A percentile compares a stretch with the other conserved stretches of the same genome.
phyloP scores from a whole-genome alignment of 2,888 invertebrate species.

The Epirrita christyi region DNA sequence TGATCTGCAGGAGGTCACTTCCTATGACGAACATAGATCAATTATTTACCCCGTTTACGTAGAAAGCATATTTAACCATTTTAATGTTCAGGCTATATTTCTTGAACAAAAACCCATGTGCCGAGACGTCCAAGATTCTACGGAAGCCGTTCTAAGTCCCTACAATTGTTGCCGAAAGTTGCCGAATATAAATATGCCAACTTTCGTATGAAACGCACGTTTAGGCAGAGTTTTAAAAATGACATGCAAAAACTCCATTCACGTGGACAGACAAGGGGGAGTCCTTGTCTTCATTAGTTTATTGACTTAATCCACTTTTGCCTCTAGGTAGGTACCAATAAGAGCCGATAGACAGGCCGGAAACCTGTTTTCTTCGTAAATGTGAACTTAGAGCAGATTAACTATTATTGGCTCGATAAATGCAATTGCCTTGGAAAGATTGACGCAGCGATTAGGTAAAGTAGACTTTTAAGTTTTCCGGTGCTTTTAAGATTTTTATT shows the following conservation, averaged over 20 bases:
- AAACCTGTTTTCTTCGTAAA: constrained; percentile 3
- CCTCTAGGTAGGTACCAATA: background rate
- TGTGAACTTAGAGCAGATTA: background rate
- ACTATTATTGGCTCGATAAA: constrained; percentile 21
- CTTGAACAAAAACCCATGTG: too few relatives aligned
- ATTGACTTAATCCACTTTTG: background rate
- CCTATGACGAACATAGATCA: constrained; percentile 29
- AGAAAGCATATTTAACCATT: background rate
- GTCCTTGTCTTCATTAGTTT: too few relatives aligned
- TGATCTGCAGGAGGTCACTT: constrained; percentile 46
- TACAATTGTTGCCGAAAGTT: too few relatives aligned
- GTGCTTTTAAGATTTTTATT: background rate
- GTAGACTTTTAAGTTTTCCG: constrained; percentile 2
- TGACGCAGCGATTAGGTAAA: constrained; percentile 15
- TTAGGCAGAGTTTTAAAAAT: too few relatives aligned
- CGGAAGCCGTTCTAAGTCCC: too few relatives aligned
- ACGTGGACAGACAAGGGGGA: too few relatives aligned
- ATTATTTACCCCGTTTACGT: constrained; percentile 4
- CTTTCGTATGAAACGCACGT: too few relatives aligned
- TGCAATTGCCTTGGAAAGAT: constrained; percentile 20
- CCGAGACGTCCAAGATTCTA: too few relatives aligned
- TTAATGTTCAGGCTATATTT: too few relatives aligned
- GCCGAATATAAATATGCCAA: too few relatives aligned
- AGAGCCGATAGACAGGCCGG: background rate
- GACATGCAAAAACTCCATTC: too few relatives aligned